Percentiles rank a stretch among this genome's conserved stretches.
Evolutionary conservation across 2,888 invertebrate species (phyloP).

Genomic region (Anagyrus pseudococci): DNA sequence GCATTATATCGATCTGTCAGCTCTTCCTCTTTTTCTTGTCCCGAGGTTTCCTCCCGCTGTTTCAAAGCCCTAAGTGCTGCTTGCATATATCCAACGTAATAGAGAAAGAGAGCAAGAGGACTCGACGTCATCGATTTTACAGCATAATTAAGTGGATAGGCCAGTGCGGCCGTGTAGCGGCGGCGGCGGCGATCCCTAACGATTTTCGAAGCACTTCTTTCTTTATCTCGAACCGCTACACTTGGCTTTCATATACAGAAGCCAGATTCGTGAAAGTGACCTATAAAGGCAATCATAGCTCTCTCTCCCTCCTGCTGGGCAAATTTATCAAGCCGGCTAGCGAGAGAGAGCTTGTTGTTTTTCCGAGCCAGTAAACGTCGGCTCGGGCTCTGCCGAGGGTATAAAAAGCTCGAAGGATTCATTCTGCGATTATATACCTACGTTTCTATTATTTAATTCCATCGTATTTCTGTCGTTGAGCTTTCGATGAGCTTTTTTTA

Average conservation of each 20-base stretch:
- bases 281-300: conserved; percentile 45
- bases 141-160: conserved; percentile 40
- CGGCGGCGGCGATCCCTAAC: conserved; percentile 42
- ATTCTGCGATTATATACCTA: background rate
- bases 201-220: conserved; percentile 58
- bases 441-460: too few species aligned
- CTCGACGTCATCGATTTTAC: conserved; percentile 39
- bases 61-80: conserved; percentile 22
- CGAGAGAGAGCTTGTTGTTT: too few species aligned
- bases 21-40: background rate
- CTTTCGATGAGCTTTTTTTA: too few species aligned
- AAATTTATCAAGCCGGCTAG: background rate
- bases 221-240: background rate
- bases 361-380: background rate
- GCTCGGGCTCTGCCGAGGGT: background rate
- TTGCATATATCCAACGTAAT: background rate
- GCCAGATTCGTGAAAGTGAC: conserved; percentile 51
- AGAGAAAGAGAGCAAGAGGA: background rate
- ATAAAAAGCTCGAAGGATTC: background rate
- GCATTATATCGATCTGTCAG: conserved; percentile 24
- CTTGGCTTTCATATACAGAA: conserved; percentile 47
- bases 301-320: background rate
- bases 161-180: background rate
- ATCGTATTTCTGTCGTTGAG: too few species aligned
- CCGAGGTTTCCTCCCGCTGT: background rate